phyloP scores from a whole-genome alignment of 2,797 vertebrate species.

The Myripristis jacobus region DNA sequence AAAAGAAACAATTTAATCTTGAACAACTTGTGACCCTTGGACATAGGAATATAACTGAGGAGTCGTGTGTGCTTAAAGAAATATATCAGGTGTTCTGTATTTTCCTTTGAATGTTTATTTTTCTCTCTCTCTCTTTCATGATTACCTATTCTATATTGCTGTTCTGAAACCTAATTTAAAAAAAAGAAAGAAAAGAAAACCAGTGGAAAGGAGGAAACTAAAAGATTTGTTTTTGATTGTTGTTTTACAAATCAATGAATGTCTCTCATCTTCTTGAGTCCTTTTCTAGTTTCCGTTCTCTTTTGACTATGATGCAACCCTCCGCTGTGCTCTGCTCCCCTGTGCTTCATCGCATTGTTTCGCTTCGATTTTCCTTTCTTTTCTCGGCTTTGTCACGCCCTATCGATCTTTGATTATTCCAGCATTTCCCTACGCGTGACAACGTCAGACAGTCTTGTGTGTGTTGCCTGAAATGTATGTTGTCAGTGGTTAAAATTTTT shows the following conservation, averaged over 20 bases:
- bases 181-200: conserved; percentile 11
- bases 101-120: conserved; percentile 73
- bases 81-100: conserved; percentile 68
- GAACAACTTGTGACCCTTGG: conserved; percentile 62
- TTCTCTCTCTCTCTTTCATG: conserved; percentile 47
- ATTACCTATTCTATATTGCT: conserved; percentile 61
- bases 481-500: conserved; percentile 62
- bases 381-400: conserved; percentile 4
- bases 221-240: conserved; percentile 68
- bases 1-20: conserved; percentile 51
- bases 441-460: conserved; percentile 36
- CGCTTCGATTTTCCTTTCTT: conserved; percentile 4
- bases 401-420: conserved; percentile 20
- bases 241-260: conserved; percentile 76
- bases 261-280: conserved; percentile 52
- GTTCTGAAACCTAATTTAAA: conserved; percentile 65
- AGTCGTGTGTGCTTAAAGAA: conserved; percentile 66
- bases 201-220: conserved; percentile 39
- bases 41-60: conserved; percentile 63
- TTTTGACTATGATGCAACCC: conserved; percentile 25
- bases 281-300: conserved; percentile 25
- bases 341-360: conserved; percentile 6
- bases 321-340: background rate
- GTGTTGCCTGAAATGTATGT: conserved; percentile 61
- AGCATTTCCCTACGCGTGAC: conserved; percentile 27